phyloP scores from a whole-genome alignment of 2,113 vertebrate species.

The Chloroceryle aenea region DNA sequence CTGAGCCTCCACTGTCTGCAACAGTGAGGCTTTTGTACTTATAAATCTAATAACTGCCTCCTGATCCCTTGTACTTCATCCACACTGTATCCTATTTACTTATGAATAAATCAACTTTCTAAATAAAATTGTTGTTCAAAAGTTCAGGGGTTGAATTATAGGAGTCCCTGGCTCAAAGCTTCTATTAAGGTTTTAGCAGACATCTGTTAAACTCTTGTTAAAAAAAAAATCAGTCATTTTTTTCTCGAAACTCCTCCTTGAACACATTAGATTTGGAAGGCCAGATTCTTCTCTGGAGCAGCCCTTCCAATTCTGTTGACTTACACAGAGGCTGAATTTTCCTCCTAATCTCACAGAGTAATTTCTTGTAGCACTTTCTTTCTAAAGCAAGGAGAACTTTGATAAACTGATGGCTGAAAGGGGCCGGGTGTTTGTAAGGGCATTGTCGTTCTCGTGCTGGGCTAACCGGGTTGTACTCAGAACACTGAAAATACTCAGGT shows the following conservation, averaged over 20 bases:
- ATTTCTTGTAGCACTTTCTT: conserved; percentile 12
- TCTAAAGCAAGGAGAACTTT: conserved; percentile 19
- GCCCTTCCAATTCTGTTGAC: conserved; percentile 17
- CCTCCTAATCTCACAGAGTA: background rate
- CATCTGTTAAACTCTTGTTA: conserved; percentile 56
- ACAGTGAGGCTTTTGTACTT: conserved; percentile 92
- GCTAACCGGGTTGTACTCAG: background rate
- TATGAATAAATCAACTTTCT: conserved; percentile 82
- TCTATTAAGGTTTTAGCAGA: conserved; percentile 69
- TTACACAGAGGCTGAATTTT: conserved; percentile 1
- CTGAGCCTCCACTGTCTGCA: conserved; percentile 83
- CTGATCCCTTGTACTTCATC: conserved; percentile 83
- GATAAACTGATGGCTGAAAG: background rate
- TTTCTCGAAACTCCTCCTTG: conserved; percentile 16
- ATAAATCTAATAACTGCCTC: conserved; percentile 89
- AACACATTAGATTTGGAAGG: background rate
- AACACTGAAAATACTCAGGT: background rate
- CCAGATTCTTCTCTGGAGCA: conserved; percentile 32
- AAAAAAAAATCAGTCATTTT: background rate
- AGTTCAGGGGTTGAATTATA: conserved; percentile 78
- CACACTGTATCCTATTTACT: conserved; percentile 83
- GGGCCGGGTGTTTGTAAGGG: background rate
- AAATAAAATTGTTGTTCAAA: conserved; percentile 83
- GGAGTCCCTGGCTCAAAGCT: conserved; percentile 61
- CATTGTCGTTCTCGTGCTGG: fast-evolving